Evolutionary conservation across 2,888 invertebrate species (phyloP), one percentile per base, ranked within the genome.

Genomic region (Epinotia brunnichana): DNA sequence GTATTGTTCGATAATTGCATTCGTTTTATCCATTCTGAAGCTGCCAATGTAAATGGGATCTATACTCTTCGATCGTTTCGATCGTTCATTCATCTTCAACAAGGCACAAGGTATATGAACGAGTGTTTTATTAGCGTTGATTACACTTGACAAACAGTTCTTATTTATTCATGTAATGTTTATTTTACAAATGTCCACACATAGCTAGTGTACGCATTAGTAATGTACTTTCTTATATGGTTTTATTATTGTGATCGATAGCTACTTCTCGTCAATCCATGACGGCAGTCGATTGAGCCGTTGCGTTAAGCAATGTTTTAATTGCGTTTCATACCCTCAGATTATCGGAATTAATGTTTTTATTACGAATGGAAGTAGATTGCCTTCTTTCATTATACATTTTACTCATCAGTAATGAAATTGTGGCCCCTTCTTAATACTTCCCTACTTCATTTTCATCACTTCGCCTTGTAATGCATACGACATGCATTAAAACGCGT

Each of bases 291-390:
- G 54, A 66, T 54, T 54, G 41, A 41, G 21, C 21, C 54, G 39
- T 66, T 66, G 54, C 66, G 66, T 39, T 54, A 56, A 56, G 66
- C 54, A 56, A 56, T 66, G 54, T 41, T 56, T 54, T 66, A 66
- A 66, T 66, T 56, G 54, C 15, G 54, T 11, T 24, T 39, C 39
- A 54, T 56, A 66, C 39, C 54, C 41, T 54, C 41, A 15, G 54
- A 66, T 54, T 53, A 64, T 51, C 53, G 17, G 66, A 66, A 54
- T 66, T 41, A 19, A 56, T 54, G 41, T 56, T 54, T 62, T 54
- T 66, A 66, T 66, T 51, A 17, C n/a, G 1, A 29, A n/a, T 48
- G 35, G 13, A 35, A 39, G 13, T 41, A 15, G 35, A 53, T 64
- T 54, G n/a, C 54, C 54, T 54, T 13, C 2, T 64, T 35, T 19